Evolutionary conservation across 2,113 vertebrate genomes (phyloP), one percentile per base, ranked within the genome.

Genomic region (Epinephelus fuscoguttatus): DNA sequence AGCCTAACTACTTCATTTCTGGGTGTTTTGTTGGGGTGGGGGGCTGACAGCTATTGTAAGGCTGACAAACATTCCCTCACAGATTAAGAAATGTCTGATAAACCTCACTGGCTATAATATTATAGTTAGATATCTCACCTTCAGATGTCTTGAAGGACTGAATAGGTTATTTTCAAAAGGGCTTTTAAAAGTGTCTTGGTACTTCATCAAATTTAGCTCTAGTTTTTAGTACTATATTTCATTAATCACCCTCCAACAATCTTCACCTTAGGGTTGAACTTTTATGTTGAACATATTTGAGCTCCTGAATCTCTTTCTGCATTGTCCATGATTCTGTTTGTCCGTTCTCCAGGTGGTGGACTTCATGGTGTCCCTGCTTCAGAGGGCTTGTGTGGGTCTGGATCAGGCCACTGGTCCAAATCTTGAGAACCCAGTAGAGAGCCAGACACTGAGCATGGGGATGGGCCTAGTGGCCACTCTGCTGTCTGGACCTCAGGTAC

Each of bases 381-480:
- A 96, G 85, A 95, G 97, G 19, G 96, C 96, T 18, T 97, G 96
- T 68, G 80, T 87, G 14, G 93, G 93, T 78, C 88, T 97, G 1
- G 88, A 89, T 0, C 76, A 1, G 59, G 50, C 23, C 79, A 0
- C 70, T 6, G 72, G 30, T 68, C 30, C 68, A 17, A 85, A 91
- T 12, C 67, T 75, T 0, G 92, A 91, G 13, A 94, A 92, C 0
- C 89, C 93, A 0, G 94, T 96, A 3, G 97, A 97, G 75, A 94
- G 94, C 0, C 96, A 99, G 94, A 97, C 97, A 0, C 95, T 99
- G 18, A 96, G 97, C 88, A 96, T 98, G 97, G 96, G 95, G 50
- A 97, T 99, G 95, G 97, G 97, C 66, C 95, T 99, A 0, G 95
- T 98, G 90, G 97, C 98, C 0, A 95, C 96, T 59, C 67, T 99